Evolutionary conservation across 2,797 vertebrate genomes (phyloP), one percentile per base, ranked within the genome.

Genomic region (Xenopus petersii): DNA sequence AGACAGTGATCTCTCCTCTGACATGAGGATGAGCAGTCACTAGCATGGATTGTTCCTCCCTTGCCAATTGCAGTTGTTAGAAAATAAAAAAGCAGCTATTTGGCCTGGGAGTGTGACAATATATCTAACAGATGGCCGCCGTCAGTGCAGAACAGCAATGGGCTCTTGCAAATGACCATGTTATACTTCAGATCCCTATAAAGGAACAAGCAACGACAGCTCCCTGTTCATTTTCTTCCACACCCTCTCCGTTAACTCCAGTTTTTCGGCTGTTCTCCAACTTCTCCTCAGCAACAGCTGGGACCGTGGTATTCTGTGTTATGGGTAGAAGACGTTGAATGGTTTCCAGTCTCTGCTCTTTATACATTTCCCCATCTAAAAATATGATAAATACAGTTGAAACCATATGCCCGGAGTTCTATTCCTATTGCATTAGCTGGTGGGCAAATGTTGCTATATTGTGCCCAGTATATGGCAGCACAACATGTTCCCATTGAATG

Each of bases 111-210:
- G 56, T 51, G 66, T 65, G 61, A 79, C 74, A 74, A 79, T 74
- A 74, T 68, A 70, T 74, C 71, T 51, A 65, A 70, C 77, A 79
- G 77, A 79, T 79, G 77, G 71, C 36, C 51, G 70, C 67, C 67
- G 62, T 79, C 77, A 79, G 55, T 10, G 30, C 66, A 66, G 58
- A 79, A 79, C 67, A 74, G 67, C 70, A 79, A 74, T 65, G 62
- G 67, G n/a, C 66, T 79, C 77, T 74, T 70, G 71, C 74, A 79
- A 74, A 74, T 74, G 77, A 71, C 71, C 67, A 49, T 79, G 77
- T 79, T 71, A 66, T 79, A 70, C 67, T 79, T 61, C 70, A 79
- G 71, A 79, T 79, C 71, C 71, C 77, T 64, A 70, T 79, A 79
- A 79, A 79, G 77, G 77, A 79, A 66, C 71, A 70, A 66, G 77